Percentiles rank a stretch among this genome's conserved stretches.
These are phyloP conservation scores for Andrena minutula DNA, from an alignment of 2,888 invertebrate genomes.

Conservation along the genomic window DNA sequence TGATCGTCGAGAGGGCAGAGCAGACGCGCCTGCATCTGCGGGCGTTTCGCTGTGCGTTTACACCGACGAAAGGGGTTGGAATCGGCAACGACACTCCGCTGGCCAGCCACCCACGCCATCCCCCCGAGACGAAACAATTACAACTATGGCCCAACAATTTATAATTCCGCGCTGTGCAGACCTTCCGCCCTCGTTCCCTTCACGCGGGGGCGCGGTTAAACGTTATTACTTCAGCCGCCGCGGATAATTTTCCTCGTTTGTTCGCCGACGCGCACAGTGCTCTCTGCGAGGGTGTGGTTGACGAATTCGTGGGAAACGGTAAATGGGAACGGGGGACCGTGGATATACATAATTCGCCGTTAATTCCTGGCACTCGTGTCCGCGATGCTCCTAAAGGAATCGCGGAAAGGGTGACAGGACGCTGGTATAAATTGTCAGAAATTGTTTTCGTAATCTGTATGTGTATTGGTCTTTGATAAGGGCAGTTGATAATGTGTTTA, in stretches of 20 bases:
- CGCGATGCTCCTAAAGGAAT: conserved; percentile 35
- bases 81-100: conserved; percentile 18
- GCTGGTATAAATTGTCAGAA: too few relatives aligned
- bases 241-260: conserved; percentile 82
- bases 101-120: not conserved
- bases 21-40: conserved; percentile 13
- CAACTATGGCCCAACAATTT: conserved; percentile 82
- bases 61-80: conserved; percentile 5
- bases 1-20: conserved; percentile 2
- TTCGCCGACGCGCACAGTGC: conserved; percentile 62
- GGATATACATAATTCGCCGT: conserved; percentile 50
- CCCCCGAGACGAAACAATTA: conserved; percentile 76
- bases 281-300: conserved; percentile 21
- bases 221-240: conserved; percentile 81
- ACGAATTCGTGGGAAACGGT: conserved; percentile 37
- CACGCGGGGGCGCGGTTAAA: conserved; percentile 72
- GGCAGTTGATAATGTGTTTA: too few relatives aligned
- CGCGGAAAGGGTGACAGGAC: not conserved
- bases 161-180: conserved; percentile 74
- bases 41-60: conserved; percentile 18
- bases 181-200: conserved; percentile 42
- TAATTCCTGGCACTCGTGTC: conserved; percentile 34
- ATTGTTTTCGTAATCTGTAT: too few relatives aligned
- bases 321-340: not conserved
- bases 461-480: too few relatives aligned